These are phyloP conservation scores for Microcebus tavaratra DNA, from an alignment of 2,113 vertebrate genomes.

Conservation along the genomic window DNA sequence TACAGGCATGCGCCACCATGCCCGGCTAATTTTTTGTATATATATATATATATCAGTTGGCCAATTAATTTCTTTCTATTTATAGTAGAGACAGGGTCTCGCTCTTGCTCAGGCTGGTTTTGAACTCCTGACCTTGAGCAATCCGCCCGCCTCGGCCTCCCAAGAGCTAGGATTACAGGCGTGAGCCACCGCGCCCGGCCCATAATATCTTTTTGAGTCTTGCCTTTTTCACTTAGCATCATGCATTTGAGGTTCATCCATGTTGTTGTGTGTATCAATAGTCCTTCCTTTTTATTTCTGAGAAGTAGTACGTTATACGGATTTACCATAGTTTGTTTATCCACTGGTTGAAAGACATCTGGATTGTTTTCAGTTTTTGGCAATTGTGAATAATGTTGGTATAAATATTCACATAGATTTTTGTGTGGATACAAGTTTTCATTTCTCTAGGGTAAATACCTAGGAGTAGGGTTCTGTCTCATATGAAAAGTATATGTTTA, in stretches of 20 bases:
- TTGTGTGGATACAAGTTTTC: slow-evolving; percentile 19
- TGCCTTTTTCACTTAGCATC: background rate
- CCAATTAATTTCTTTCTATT: too few species aligned
- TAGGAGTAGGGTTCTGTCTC: background rate
- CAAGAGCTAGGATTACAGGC: too few species aligned
- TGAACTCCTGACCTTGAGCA: too few species aligned
- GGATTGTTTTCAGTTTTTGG: background rate
- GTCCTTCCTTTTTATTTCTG: background rate
- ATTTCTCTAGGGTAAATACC: background rate
- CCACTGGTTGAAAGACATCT: background rate
- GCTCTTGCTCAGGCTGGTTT: too few species aligned
- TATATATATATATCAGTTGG: too few species aligned
- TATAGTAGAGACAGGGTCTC: too few species aligned
- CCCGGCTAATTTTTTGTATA: too few species aligned
- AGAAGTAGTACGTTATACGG: background rate
- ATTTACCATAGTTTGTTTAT: background rate
- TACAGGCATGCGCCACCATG: too few species aligned
- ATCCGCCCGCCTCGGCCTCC: too few species aligned
- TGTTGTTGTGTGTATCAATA: background rate
- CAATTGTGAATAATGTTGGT: background rate
- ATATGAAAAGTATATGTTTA: background rate
- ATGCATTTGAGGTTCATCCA: background rate
- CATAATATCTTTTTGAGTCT: background rate
- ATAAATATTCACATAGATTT: background rate
- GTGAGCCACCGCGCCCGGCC: too few species aligned